Percentiles rank a stretch among this genome's conserved stretches.
Conservation (phyloP, 2,888 invertebrate species). For the Bellardia bayeri region DNA sequence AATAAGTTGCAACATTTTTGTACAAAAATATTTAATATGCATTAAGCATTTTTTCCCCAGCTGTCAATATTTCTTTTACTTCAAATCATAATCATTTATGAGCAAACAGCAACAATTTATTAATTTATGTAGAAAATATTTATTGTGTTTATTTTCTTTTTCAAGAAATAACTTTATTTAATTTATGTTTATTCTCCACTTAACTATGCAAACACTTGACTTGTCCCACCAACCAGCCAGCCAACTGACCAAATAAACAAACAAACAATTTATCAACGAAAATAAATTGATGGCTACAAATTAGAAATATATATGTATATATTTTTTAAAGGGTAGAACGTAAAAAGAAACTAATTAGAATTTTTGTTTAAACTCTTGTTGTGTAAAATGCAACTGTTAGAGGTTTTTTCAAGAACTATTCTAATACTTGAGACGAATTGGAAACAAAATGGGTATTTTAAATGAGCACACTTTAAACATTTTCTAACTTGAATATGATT, state of each 20-base stretch:
- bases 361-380: constrained; percentile 37
- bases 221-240: constrained; percentile 29
- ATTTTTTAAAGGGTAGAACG: not conserved
- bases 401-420: constrained; percentile 32
- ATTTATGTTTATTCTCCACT: constrained; percentile 71
- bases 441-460: constrained; percentile 20
- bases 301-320: constrained; percentile 10
- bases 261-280: constrained; percentile 30
- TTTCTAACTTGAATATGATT: constrained; percentile 31
- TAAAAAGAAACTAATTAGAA: constrained; percentile 66
- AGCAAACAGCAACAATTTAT: constrained; percentile 41
- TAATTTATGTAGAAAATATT: constrained; percentile 58
- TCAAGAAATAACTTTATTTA: constrained; percentile 43
- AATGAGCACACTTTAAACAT: constrained; percentile 40
- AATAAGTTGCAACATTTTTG: not conserved
- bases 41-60: constrained; percentile 48
- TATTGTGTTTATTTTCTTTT: constrained; percentile 22
- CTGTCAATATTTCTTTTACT: constrained; percentile 22
- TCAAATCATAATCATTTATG: constrained; percentile 52
- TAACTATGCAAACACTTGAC: constrained; percentile 70
- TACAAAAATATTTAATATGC: constrained; percentile 41
- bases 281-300: constrained; percentile 24
- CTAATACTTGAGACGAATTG: constrained; percentile 19
- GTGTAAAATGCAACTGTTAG: constrained; percentile 44
- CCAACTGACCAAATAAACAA: not conserved